Base-by-base conservation (phyloP, 2,888 invertebrate genomes). In the Zeuzera pyrina region DNA sequence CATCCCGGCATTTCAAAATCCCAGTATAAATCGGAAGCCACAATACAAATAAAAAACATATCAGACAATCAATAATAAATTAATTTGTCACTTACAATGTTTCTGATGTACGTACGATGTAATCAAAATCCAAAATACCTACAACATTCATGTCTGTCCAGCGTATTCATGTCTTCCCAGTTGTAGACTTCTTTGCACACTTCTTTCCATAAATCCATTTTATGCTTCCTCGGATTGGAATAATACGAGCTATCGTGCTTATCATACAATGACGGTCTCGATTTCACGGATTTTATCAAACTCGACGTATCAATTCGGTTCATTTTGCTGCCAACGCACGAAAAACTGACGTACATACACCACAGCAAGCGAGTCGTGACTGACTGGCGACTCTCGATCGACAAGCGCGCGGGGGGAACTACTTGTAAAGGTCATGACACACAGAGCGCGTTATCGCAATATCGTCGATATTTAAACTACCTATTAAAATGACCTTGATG, bases 201-300 rank as follows among this genome's bases (percentile, higher is more conserved):
- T 11, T 64, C 66, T 5, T 45, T 45, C 70, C 71, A 72, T 33
- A 67, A 35, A 29, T 50, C 50, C 7, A 57, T 41, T 33, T 62
- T 70, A 15, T 53, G 44, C 33, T 55, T 59, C 29, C 56, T 58
- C 33, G 61, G 54, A 31, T 49, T 52, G 25, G 52, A 57, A 35
- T 64, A 13, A 25, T 25, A 25, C 6, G 12, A 13, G 2, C 8
- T 39, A 26, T 66, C 57, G 7, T 49, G 52, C 29, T 54, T 65
- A 29, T 59, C 55, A 40, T 67, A 70, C 29, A 72, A 36, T 2
- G 56, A 52, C 0, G 62, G 61, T 0, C 65, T 52, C 3, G 42
- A 47, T 42, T 60, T 63, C 11, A 70, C 52, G 0, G 69, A 55
- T 12, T 48, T 37, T 10, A 72, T 70, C 3, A 72, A 45, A 22